Evolutionary conservation across 2,113 vertebrate species (phyloP).

Genomic region (Pagrus major): DNA sequence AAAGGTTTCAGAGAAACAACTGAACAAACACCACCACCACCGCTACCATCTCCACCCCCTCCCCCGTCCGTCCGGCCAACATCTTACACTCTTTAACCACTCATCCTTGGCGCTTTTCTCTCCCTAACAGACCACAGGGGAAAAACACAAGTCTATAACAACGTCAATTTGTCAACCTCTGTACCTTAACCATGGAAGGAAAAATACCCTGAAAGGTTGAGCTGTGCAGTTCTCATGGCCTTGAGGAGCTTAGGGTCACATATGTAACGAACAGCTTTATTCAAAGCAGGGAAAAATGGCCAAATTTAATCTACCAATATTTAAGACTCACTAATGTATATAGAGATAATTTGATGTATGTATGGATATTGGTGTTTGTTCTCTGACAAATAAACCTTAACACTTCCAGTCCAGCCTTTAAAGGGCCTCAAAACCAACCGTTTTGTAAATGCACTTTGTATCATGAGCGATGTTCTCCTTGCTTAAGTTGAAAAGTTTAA

Average conservation of each 20-base stretch:
- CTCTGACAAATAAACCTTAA: not conserved
- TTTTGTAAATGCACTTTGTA: not conserved
- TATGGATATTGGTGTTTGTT: not conserved
- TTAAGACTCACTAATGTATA: not conserved
- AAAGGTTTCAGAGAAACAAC: constrained; percentile 13
- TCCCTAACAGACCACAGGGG: constrained; percentile 15
- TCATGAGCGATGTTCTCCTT: not conserved
- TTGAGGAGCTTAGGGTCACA: constrained; percentile 36
- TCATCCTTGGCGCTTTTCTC: constrained; percentile 40
- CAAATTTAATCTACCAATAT: constrained; percentile 7
- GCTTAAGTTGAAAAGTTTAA: not conserved
- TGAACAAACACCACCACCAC: constrained; percentile 39
- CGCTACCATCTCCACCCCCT: constrained; percentile 12
- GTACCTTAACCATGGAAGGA: constrained; percentile 18
- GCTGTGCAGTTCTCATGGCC: constrained; percentile 44
- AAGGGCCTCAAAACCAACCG: not conserved
- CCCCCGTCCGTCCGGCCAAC: not conserved
- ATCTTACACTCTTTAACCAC: constrained; percentile 40
- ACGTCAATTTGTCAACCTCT: constrained; percentile 55
- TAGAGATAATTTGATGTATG: not conserved
- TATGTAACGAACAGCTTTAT: constrained; percentile 31
- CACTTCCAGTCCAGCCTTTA: not conserved
- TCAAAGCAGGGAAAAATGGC: not conserved
- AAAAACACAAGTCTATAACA: constrained; percentile 43
- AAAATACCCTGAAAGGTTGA: constrained; percentile 48